These are phyloP conservation scores for Dipodomys stephensi DNA, from an alignment of 2,113 vertebrate species.

Conservation along the genomic window DNA sequence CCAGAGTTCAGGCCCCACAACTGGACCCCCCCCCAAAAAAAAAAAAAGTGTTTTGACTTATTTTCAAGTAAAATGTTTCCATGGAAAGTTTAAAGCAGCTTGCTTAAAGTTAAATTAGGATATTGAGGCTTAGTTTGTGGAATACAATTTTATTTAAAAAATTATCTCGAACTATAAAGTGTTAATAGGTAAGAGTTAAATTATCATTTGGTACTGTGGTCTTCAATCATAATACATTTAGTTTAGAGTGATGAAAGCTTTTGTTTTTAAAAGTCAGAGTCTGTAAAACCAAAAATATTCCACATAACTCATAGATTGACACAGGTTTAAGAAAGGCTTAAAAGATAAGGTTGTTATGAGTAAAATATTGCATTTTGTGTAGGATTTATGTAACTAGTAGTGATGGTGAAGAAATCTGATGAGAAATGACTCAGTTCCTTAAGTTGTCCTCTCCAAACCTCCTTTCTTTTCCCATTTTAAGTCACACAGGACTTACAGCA, in stretches of 20 bases:
- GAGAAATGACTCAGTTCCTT: neutral
- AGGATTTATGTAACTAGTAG: conserved; percentile 3
- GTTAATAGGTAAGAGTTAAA: conserved; percentile 7
- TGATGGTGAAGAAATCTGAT: neutral
- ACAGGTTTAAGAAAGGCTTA: conserved; percentile 60
- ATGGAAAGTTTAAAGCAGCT: conserved; percentile 51
- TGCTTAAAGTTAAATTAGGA: conserved; percentile 44
- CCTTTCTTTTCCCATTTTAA: neutral
- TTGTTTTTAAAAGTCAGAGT: conserved; percentile 50
- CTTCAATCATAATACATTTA: conserved; percentile 4
- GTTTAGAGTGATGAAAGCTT: conserved; percentile 32
- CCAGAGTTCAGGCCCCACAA: no score
- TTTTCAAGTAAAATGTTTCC: conserved; percentile 48
- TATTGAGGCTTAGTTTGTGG: conserved; percentile 45
- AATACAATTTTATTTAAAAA: neutral
- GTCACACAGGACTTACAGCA: neutral
- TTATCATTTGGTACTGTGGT: neutral
- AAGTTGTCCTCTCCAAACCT: neutral
- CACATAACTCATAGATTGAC: neutral
- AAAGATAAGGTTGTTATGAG: conserved; percentile 16
- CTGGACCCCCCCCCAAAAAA: no score
- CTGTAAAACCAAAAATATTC: conserved; percentile 20
- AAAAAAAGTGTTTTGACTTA: conserved; percentile 28
- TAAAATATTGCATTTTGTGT: neutral
- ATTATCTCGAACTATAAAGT: conserved; percentile 43